Evolutionary conservation across 2,888 invertebrate species (phyloP), one percentile per base, ranked within the genome.

Genomic region (Steromphala cineraria): DNA sequence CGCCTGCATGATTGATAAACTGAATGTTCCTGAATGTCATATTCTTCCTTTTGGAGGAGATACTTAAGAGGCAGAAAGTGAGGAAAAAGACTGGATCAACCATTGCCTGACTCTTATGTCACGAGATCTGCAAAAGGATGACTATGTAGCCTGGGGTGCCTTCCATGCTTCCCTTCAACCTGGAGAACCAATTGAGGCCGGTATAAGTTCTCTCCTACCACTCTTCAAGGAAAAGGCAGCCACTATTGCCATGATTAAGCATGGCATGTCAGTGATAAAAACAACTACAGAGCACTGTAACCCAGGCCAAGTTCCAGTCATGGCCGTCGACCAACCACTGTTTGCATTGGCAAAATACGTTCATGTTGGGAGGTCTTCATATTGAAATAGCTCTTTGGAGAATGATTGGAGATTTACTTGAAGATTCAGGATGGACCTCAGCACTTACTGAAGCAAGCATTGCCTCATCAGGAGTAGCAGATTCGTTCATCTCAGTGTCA

Each of bases 331-430:
- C 36, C 75, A 74, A 31, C 81, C 80, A 24, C 55, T 82, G 1
- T 81, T 53, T 80, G 75, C 75, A 19, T 36, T 80, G 5, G 77
- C 74, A 36, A 82, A 82, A 40, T 46, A 56, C 13, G 31, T 82
- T 17, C 81, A 81, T 80, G 82, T n/a, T 80, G 28, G 81, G 81
- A 17, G 81, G 78, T 5, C 36, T 81, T 3, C 53, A 80, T 19
- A 75, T 19, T 24, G 77, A 81, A 21, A 75, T 75, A 46, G 62
- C 79, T 2, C 19, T 80, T 10, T 78, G 76, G 74, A 81, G n/a
- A 13, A 53, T 46, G n/a, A 5, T 80, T 15, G 80, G 80, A n/a
- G 53, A 53, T 19, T 10, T 80, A 3, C 53, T 82, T 15, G 21
- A 52, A 21, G 67, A 21, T 67, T 53, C 53, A 17, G 82, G 82